Percentiles rank a stretch among this genome's conserved stretches.
phyloP scores from a whole-genome alignment of 2,797 vertebrate species.

The Mormyrops attenuatus region DNA sequence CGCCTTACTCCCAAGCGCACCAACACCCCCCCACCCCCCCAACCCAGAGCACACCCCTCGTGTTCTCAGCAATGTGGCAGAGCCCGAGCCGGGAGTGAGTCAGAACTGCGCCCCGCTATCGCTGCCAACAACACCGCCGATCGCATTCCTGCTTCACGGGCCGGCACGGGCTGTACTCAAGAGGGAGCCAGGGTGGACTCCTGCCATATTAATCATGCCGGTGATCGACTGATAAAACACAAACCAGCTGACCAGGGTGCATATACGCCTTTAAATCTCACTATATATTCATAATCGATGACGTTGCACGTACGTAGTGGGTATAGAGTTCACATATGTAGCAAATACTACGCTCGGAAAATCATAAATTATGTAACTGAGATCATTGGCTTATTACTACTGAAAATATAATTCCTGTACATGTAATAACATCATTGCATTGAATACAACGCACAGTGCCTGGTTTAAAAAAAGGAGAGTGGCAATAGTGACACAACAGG shows the following conservation, averaged over 20 bases:
- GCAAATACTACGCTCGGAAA: not conserved
- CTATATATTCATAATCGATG: not conserved
- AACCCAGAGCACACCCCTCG: not conserved
- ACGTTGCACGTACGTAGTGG: not conserved
- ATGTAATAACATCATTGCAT: not conserved
- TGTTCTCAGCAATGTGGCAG: not conserved
- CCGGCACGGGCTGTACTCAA: not conserved
- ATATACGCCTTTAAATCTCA: not conserved
- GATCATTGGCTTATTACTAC: not conserved
- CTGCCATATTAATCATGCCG: not conserved
- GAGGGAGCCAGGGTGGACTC: not conserved
- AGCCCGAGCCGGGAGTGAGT: not conserved
- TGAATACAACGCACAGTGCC: not conserved
- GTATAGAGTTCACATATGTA: not conserved
- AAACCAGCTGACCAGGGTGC: not conserved
- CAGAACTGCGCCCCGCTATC: slow-evolving; percentile 7
- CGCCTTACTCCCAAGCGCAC: not conserved
- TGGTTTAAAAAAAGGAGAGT: not conserved
- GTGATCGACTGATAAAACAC: not conserved
- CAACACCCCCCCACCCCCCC: too few species aligned
- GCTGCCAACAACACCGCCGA: slow-evolving; percentile 1
- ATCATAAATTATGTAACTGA: not conserved
- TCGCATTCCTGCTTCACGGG: not conserved
- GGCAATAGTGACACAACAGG: not conserved
- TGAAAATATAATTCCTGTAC: not conserved